Conservation (phyloP, 2,797 vertebrate genomes). For the Catharus ustulatus region DNA sequence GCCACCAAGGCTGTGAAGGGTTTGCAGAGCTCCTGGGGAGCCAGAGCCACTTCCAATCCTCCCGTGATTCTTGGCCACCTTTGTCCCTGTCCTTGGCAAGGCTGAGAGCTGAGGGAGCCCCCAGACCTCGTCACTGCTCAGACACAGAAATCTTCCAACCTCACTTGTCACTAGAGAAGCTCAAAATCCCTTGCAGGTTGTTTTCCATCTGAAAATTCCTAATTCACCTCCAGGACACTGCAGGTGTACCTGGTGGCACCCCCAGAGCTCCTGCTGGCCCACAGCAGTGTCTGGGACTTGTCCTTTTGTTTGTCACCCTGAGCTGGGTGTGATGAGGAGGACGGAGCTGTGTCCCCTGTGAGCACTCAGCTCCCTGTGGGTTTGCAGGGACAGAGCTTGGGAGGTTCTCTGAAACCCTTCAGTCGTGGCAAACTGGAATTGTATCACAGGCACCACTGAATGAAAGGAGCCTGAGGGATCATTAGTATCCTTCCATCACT, state of each 20-base stretch:
- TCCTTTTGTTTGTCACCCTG: fast-evolving
- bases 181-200: not conserved
- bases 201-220: not conserved
- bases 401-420: not conserved
- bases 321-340: not conserved
- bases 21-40: not conserved
- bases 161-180: not conserved
- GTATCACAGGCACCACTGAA: not conserved
- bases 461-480: conserved; percentile 71
- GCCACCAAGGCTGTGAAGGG: fast-evolving
- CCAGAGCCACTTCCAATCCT: not conserved
- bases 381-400: not conserved
- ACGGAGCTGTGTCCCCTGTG: not conserved
- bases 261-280: not conserved
- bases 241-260: not conserved
- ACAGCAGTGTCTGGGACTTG: not conserved
- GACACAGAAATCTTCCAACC: not conserved
- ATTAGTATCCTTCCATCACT: conserved; percentile 79
- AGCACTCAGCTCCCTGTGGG: not conserved
- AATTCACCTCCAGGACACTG: not conserved
- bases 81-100: not conserved
- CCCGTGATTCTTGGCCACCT: not conserved
- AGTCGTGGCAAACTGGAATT: not conserved
- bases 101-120: not conserved
- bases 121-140: not conserved